Base-by-base conservation (phyloP, 2,797 vertebrate genomes). In the Glyptemys insculpta region DNA sequence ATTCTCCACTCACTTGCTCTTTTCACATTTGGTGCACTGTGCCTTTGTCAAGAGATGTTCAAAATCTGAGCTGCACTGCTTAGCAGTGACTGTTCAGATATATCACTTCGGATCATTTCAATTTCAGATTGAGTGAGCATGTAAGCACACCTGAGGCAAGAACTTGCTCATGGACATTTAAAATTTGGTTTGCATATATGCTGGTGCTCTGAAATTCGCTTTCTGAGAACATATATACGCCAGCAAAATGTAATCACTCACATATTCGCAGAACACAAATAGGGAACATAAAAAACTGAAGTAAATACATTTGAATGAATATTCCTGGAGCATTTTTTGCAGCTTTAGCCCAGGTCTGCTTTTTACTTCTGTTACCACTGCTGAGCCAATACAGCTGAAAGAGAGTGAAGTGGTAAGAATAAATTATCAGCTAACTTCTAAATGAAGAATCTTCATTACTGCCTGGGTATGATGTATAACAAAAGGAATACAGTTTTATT, bases 391-490 rank as follows among this genome's bases (percentile, higher is more conserved):
- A 65, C 3, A 3, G 4, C 1, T 25, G 49, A 92, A 87, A 85
- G 37, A 85, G 37, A 19, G 78, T 1, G 47, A 88, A 90, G 82
- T 78, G 49, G 10, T 52, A 78, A 81, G 95, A 93, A 91, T 90
- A 91, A 96, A 96, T 96, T 93, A 81, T 41, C 89, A 62, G 12
- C 8, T 79, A 57, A 94, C 79, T 50, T 93, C 53, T 79, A 53
- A 92, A 83, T 31, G 49, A 88, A 72, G 86, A 79, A 16, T 68
- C 29, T 88, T 88, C 81, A 91, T 27, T 79, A 16, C 62, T 87
- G 3, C 65, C 79, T 92, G 72, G 37, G 12, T 41, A 44, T 74
- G 12, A 41, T 12, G 68, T 74, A 44, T 23, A 23, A 65, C 15
- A 65, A 65, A 59, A 65, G 59, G 29, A 65, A 65, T 23, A 74